Percentiles rank a stretch among this genome's conserved stretches.
Conservation (phyloP, 2,113 vertebrate species). For the Dromiciops gliroides region DNA sequence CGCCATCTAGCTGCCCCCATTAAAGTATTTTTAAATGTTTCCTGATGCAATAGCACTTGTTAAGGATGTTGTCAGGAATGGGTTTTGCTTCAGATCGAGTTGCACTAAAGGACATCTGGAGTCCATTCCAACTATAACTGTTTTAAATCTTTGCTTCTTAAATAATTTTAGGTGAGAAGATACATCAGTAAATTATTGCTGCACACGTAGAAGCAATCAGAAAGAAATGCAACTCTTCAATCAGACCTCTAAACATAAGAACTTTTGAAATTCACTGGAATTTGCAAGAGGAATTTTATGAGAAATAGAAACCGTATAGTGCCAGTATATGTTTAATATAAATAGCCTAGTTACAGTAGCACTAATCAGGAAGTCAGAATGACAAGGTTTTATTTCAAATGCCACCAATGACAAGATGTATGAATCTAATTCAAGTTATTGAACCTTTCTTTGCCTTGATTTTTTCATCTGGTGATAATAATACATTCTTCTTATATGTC, state of each 20-base stretch:
- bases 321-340: background rate
- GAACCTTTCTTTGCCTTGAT: background rate
- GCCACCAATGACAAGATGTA: background rate
- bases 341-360: slow-evolving; percentile 13
- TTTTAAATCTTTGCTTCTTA: background rate
- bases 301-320: slow-evolving; percentile 49
- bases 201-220: slow-evolving; percentile 17
- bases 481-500: background rate
- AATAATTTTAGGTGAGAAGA: slow-evolving; percentile 20
- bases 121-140: background rate
- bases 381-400: slow-evolving; percentile 13
- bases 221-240: slow-evolving; percentile 19
- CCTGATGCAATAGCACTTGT: background rate
- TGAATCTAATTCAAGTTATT: background rate
- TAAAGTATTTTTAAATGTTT: background rate
- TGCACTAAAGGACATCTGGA: background rate
- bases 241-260: slow-evolving; percentile 36
- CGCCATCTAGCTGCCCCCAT: too few species aligned
- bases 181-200: slow-evolving; percentile 6
- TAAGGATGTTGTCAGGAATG: background rate
- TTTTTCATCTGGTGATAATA: slow-evolving; percentile 7
- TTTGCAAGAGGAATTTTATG: slow-evolving; percentile 32
- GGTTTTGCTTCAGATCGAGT: background rate
- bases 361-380: background rate
- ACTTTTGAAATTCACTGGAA: slow-evolving; percentile 25